Conservation (phyloP, 2,113 vertebrate species). For the Melanerpes formicivorus region DNA sequence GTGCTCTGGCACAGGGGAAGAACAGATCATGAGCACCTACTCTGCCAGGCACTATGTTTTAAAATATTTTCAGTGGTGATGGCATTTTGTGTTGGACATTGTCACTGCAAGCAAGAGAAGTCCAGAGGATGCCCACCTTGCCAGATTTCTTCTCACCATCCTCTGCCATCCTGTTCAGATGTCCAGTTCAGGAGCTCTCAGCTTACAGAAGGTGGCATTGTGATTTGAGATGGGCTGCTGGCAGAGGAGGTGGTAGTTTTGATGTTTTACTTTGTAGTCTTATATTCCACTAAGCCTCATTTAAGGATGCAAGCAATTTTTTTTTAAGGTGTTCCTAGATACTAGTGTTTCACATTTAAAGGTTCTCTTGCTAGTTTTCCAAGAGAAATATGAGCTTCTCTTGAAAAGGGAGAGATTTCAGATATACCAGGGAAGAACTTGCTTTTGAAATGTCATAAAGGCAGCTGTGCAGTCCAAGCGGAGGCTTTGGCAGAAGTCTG, state of each 20-base stretch:
- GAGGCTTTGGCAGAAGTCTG: slow-evolving; percentile 51
- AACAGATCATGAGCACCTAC: background rate
- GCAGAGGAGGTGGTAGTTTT: background rate
- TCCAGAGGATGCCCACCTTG: background rate
- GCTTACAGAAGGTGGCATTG: background rate
- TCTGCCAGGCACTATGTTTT: background rate
- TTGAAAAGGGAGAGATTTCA: background rate
- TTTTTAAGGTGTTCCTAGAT: background rate
- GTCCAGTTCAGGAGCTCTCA: background rate
- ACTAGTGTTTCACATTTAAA: background rate
- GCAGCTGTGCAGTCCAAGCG: slow-evolving; percentile 15
- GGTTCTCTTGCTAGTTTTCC: background rate
- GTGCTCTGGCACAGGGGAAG: background rate
- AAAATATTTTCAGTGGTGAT: background rate
- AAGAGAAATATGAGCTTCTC: background rate
- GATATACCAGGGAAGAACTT: background rate
- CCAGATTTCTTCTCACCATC: background rate
- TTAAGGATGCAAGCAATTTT: background rate
- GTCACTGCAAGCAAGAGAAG: accelerated
- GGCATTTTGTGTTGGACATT: background rate
- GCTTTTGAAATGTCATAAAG: background rate
- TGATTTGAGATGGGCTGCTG: background rate
- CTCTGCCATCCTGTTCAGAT: background rate
- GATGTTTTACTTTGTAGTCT: background rate
- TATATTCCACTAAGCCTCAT: background rate